phyloP scores from a whole-genome alignment of 2,113 vertebrate genomes.

The Potamarius usumacintae region DNA sequence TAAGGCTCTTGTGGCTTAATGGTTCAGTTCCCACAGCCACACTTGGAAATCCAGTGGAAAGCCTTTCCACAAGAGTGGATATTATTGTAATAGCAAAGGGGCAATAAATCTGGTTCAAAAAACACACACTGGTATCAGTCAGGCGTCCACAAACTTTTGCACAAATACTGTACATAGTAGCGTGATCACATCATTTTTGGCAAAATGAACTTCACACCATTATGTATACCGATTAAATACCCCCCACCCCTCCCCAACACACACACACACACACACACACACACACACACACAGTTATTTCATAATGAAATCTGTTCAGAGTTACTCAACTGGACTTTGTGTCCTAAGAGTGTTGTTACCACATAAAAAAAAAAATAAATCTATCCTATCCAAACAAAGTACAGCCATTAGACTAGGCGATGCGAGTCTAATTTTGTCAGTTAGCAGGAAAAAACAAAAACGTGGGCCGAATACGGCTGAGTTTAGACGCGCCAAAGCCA shows the following conservation, averaged over 20 bases:
- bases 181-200: background rate
- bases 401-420: background rate
- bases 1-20: background rate
- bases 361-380: background rate
- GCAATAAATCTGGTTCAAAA: background rate
- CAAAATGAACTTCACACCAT: background rate
- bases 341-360: slow-evolving; percentile 3
- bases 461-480: background rate
- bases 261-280: background rate
- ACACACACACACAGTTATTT: background rate
- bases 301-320: background rate
- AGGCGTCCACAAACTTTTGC: background rate
- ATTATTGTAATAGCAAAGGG: background rate
- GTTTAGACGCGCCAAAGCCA: background rate
- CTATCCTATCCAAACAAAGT: slow-evolving; percentile 3
- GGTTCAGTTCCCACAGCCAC: background rate
- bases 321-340: background rate
- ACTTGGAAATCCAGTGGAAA: background rate
- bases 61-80: background rate
- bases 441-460: background rate
- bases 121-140: background rate
- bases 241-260: background rate
- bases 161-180: background rate
- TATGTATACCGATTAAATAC: background rate
- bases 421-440: background rate